These are phyloP conservation scores for Chlorops oryzae DNA, from an alignment of 1,140 invertebrate genomes.

Conservation along the genomic window DNA sequence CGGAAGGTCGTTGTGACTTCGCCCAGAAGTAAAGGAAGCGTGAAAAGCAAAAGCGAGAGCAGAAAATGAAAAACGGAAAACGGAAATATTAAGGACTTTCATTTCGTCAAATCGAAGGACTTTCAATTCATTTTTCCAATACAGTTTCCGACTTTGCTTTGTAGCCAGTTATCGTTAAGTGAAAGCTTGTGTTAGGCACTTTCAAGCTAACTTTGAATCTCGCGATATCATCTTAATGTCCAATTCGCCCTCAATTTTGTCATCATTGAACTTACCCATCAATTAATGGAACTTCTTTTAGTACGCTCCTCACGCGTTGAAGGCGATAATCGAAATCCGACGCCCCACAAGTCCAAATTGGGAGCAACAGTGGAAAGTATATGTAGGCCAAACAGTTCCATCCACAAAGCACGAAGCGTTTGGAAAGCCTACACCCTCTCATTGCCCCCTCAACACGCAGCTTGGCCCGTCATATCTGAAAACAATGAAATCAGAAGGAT, in stretches of 20 bases:
- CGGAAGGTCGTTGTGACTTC: slow-evolving; percentile 77
- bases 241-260: too few relatives aligned
- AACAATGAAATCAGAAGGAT: too few relatives aligned
- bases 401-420: slow-evolving; percentile 44
- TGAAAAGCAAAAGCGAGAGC: too few relatives aligned
- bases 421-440: slow-evolving; percentile 46
- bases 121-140: too few relatives aligned
- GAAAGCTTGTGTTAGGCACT: not conserved
- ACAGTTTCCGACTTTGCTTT: too few relatives aligned
- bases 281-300: slow-evolving; percentile 55
- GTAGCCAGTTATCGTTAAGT: too few relatives aligned
- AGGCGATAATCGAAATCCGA: slow-evolving; percentile 48
- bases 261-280: slow-evolving; percentile 50
- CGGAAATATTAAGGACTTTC: too few relatives aligned
- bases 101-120: too few relatives aligned
- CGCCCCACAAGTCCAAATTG: slow-evolving; percentile 35
- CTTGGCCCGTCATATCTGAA: too few relatives aligned
- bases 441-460: too few relatives aligned
- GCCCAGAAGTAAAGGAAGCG: slow-evolving; percentile 19
- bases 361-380: slow-evolving; percentile 40
- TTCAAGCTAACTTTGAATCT: not conserved
- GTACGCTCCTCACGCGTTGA: slow-evolving; percentile 52
- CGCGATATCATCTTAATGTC: too few relatives aligned
- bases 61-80: too few relatives aligned
- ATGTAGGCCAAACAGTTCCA: slow-evolving; percentile 42